phyloP scores from a whole-genome alignment of 2,888 invertebrate species.

The Ctenicera cuprea region DNA sequence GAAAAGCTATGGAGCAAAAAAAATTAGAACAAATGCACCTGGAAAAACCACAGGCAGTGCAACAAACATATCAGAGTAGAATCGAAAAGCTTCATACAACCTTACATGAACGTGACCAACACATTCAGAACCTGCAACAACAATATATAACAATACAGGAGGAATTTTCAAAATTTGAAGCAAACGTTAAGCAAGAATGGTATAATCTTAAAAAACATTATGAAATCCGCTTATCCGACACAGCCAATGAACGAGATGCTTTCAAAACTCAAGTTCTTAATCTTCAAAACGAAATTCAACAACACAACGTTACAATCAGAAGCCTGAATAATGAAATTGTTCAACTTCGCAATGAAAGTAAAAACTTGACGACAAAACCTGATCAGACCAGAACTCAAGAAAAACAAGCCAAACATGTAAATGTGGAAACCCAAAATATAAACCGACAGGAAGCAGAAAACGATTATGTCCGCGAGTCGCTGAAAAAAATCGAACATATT shows the following conservation, averaged over 20 bases:
- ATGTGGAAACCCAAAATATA: neutral
- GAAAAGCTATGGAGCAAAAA: no score
- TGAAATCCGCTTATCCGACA: neutral
- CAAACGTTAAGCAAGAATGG: neutral
- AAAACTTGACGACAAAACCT: neutral
- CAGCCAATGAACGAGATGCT: no score
- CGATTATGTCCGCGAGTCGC: neutral
- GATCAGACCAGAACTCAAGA: neutral
- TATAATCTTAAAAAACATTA: neutral
- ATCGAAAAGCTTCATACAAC: no score
- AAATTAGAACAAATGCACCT: no score
- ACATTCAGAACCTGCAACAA: no score
- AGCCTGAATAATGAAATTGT: neutral
- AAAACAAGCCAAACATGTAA: neutral
- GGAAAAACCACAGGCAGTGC: no score
- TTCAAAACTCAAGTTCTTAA: neutral
- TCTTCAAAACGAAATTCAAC: neutral
- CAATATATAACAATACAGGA: neutral
- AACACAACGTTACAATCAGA: neutral
- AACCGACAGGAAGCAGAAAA: neutral
- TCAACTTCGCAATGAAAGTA: neutral
- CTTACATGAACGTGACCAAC: no score
- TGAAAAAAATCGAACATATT: neutral
- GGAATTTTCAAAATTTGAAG: neutral
- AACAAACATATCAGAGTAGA: no score